Conservation (phyloP, 2,797 vertebrate species). For the Catamblyrhynchus diadema region DNA sequence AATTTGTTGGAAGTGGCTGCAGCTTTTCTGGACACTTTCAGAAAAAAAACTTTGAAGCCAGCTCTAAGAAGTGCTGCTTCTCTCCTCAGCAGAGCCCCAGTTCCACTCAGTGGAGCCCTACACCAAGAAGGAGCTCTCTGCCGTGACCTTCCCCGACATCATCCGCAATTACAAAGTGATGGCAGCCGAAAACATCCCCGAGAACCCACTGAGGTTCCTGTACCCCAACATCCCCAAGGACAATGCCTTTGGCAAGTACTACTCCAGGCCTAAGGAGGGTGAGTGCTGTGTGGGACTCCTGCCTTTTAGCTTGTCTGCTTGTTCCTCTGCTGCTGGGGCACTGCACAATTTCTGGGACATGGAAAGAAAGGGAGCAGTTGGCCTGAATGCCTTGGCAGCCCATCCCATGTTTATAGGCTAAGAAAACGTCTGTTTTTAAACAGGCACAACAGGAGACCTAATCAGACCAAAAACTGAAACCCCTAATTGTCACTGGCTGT, state of each 20-base stretch:
- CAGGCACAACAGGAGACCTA: background rate
- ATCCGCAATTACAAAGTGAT: slow-evolving; percentile 97
- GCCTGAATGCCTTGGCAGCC: background rate
- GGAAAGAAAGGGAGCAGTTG: background rate
- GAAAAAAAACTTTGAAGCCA: background rate
- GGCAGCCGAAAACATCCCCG: slow-evolving; percentile 94
- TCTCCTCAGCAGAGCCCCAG: slow-evolving; percentile 73
- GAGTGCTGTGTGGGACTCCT: background rate
- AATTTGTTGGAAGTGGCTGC: background rate
- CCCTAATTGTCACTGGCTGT: accelerated
- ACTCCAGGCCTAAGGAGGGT: slow-evolving; percentile 90
- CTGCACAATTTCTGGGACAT: background rate
- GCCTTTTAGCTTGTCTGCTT: accelerated
- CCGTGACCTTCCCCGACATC: slow-evolving; percentile 93
- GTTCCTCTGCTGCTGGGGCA: background rate
- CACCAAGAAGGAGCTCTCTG: slow-evolving; percentile 91
- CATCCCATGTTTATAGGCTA: background rate
- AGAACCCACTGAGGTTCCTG: slow-evolving; percentile 92
- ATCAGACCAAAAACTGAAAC: background rate
- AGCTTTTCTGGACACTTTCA: background rate
- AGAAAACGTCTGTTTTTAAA: background rate
- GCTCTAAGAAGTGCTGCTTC: background rate
- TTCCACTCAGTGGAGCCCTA: slow-evolving; percentile 96
- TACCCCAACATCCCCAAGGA: slow-evolving; percentile 90
- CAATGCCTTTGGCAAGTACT: slow-evolving; percentile 93